These are phyloP conservation scores for Cacoxenus indagator DNA, from an alignment of 2,888 invertebrate genomes.

Conservation along the genomic window DNA sequence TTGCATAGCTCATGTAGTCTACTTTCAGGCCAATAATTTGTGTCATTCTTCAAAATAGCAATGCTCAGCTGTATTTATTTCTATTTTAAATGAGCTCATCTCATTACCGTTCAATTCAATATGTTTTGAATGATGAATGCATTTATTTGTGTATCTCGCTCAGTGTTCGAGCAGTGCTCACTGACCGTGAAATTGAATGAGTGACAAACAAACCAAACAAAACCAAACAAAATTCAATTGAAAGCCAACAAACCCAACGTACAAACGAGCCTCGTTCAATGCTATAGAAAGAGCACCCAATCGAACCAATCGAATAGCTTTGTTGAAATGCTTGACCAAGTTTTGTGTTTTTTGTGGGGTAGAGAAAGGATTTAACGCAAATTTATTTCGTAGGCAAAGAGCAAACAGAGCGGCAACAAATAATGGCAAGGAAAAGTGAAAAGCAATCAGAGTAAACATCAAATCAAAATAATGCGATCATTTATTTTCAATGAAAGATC, in stretches of 20 bases:
- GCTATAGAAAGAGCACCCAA: slow-evolving; percentile 4
- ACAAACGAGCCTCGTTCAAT: background rate
- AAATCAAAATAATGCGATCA: slow-evolving; percentile 61
- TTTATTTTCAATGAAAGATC: slow-evolving; percentile 56
- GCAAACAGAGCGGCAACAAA: background rate
- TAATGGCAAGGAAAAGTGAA: slow-evolving; percentile 9
- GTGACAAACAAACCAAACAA: slow-evolving; percentile 53
- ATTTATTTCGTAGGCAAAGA: background rate
- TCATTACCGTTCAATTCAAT: background rate
- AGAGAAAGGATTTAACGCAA: background rate
- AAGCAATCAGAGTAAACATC: slow-evolving; percentile 60
- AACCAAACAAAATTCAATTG: background rate
- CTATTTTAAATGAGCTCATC: background rate
- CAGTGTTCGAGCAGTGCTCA: slow-evolving; percentile 38
- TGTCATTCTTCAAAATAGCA: background rate
- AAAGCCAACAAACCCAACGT: slow-evolving; percentile 19
- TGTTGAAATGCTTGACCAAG: slow-evolving; percentile 49
- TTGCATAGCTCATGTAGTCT: background rate
- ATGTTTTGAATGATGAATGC: background rate
- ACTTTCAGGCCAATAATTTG: background rate
- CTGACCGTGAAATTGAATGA: slow-evolving; percentile 61
- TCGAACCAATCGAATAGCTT: slow-evolving; percentile 29
- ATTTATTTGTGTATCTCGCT: background rate
- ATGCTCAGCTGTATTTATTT: background rate
- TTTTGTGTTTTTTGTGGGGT: background rate